These are phyloP conservation scores for Chamaea fasciata DNA, from an alignment of 2,113 vertebrate genomes.

Conservation along the genomic window DNA sequence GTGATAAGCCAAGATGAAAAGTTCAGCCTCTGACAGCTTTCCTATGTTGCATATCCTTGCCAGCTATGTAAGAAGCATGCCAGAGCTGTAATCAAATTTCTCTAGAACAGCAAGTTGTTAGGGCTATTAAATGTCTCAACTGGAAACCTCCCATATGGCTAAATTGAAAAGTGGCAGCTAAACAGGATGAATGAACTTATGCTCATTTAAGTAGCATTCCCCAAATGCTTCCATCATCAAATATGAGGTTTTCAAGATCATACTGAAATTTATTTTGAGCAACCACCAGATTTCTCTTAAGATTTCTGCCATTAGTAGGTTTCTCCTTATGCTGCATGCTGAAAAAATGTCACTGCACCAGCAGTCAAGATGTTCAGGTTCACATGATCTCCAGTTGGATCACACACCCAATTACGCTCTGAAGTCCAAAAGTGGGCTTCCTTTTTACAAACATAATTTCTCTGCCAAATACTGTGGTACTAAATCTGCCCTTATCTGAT, in stretches of 20 bases:
- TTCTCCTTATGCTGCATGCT: not conserved
- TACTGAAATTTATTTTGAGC: not conserved
- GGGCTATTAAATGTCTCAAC: conserved; percentile 32
- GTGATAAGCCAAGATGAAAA: not conserved
- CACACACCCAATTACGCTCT: not conserved
- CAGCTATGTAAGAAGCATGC: not conserved
- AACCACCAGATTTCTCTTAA: not conserved
- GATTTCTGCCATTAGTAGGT: not conserved
- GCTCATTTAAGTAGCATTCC: not conserved
- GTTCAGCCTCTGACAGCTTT: not conserved
- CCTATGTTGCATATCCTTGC: not conserved
- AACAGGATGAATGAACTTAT: conserved; percentile 8
- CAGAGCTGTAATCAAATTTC: conserved; percentile 47
- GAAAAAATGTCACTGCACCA: not conserved
- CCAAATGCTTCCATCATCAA: not conserved
- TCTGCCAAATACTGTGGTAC: not conserved
- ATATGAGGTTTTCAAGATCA: not conserved
- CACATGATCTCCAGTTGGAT: not conserved
- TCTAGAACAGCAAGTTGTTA: conserved; percentile 50
- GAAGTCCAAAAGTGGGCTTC: not conserved
- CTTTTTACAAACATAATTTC: not conserved
- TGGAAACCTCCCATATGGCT: conserved; percentile 52
- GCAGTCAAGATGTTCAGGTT: not conserved
- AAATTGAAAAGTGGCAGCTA: conserved; percentile 51
- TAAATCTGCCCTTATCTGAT: not conserved